Evolutionary conservation across 2,113 vertebrate genomes (phyloP), one percentile per base, ranked within the genome.

Genomic region (Cyprinodon variegatus): DNA sequence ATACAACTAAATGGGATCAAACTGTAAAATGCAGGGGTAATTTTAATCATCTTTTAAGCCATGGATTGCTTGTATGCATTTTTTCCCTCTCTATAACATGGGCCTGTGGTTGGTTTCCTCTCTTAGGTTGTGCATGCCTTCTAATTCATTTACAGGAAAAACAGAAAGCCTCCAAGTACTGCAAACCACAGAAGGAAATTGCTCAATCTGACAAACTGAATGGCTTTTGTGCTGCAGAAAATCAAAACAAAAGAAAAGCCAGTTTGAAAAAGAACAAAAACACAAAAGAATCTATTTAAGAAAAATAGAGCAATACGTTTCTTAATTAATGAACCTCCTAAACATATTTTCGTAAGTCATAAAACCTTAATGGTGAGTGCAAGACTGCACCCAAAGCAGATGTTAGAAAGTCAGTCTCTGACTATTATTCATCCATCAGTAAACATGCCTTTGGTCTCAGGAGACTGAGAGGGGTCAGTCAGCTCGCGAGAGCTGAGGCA

Each of bases 381-480:
- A 57, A n/a, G 50, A n/a, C 20, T 57, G 50, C 50, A 57, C 50
- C 50, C 20, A 7, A n/a, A 7, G 17, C 50, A 20, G 50, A 57
- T n/a, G 50, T 20, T 57, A 57, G 50, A 57, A 57, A n/a, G 17
- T 57, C 17, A 57, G 50, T 9, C 50, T n/a, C 50, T 57, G 50
- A 57, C 20, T 57, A 57, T 57, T 57, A 57, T 57, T 57, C 17
- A 20, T 57, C 4, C 12, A 71, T 75, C 57, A 69, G 48, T 48
- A 43, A 75, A 37, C 50, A 65, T 61, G 12, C n/a, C 41, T 38
- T 20, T 7, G 11, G 73, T 83, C 67, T 78, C 70, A 41, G 12
- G 48, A 70, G 76, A 65, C 61, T 60, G 2, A 50, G 17, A 62
- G 11, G 76, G 71, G 81, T 82, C 71, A 37, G 63, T 76, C 59